Evolutionary conservation across 2,888 invertebrate genomes (phyloP), one percentile per base, ranked within the genome.

Genomic region (Eurytoma adleriae): DNA sequence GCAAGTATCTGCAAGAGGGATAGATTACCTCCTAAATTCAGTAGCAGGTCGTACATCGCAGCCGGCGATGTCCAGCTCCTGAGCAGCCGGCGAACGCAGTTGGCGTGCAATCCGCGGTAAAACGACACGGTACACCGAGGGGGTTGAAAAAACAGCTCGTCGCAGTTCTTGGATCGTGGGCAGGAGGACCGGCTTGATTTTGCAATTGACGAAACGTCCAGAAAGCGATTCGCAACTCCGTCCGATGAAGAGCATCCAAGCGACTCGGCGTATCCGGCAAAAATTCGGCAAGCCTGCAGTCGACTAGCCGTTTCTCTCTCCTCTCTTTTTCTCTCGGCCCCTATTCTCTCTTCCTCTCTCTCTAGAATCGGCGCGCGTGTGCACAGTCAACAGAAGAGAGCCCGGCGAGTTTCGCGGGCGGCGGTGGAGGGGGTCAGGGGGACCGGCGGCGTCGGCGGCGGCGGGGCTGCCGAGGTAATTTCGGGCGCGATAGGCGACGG

Each of bases 401-500:
- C 40, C 40, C 40, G 40, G 57, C 13, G 71, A 61, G 69, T 59
- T 75, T 75, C 59, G 50, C 27, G 77, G 54, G 40, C 27, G 71
- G 1, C 30, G 30, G 71, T 12, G 74, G 40, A 24, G 67, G 20
- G 10, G 30, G 52, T 20, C 7, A 48, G 14, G 5, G 62, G 50
- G 27, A 24, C 50, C 12, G 74, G 66, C 62, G 70, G 59, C 69
- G 64, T 67, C 24, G 72, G 71, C 71, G 48, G 20, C 62, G 76
- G 81, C 62, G 78, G 30, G 27, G 70, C 73, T 68, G 54, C 61
- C 69, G 79, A 72, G 72, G 67, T 61, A 68, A 78, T 78, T 78
- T 78, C 68, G 80, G 71, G 79, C 74, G 82, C 77, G 84, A 77
- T 78, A 80, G 83, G 82, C 73, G 84, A 83, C 40, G 83, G 83